Base-by-base conservation (phyloP, 1,140 invertebrate genomes). In the Maconellicoccus hirsutus region DNA sequence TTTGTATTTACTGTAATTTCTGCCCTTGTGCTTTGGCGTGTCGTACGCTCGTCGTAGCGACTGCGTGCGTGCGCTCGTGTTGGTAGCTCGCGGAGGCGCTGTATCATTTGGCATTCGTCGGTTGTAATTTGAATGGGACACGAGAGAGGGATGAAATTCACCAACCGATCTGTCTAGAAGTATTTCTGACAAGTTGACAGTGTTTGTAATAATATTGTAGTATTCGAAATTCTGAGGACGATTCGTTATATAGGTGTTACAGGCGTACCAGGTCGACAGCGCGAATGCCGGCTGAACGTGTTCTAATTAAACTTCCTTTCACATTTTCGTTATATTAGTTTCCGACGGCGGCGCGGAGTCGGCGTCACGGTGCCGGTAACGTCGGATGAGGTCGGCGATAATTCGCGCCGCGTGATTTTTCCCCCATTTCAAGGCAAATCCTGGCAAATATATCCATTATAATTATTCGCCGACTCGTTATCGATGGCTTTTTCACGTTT, bases 221-320 rank as follows among this genome's bases (percentile, higher is more conserved):
- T 12, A 59, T 66, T 66, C 61, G 61, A 66, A 66, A 66, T 66
- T 66, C 61, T 66, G 61, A 66, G 61, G 61, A 66, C 61, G 61
- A 66, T 66, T 66, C 61, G 61, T 66, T 66, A 66, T 59, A 59
- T 66, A 66, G 61, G 61, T 66, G 61, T 66, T 66, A 23, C 61
- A n/a, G 21, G 4, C 16, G 29, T 33, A 3, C 12, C 25, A 23
- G 61, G 25, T 23, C 61, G 61, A 66, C 61, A 66, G 61, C 8
- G 25, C 4, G 25, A 66, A n/a, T n/a, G n/a, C n/a, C n/a, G 61
- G 61, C 61, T 66, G 61, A 66, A 66, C 61, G 61, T 66, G 61
- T 66, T 66, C 25, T 66, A 66, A 66, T 66, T 66, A 66, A 66
- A 66, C 61, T 66, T 66, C 61, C 61, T 66, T 66, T 66, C 61